Base-by-base conservation (phyloP, 2,888 invertebrate species). In the Drosophila anomalata region DNA sequence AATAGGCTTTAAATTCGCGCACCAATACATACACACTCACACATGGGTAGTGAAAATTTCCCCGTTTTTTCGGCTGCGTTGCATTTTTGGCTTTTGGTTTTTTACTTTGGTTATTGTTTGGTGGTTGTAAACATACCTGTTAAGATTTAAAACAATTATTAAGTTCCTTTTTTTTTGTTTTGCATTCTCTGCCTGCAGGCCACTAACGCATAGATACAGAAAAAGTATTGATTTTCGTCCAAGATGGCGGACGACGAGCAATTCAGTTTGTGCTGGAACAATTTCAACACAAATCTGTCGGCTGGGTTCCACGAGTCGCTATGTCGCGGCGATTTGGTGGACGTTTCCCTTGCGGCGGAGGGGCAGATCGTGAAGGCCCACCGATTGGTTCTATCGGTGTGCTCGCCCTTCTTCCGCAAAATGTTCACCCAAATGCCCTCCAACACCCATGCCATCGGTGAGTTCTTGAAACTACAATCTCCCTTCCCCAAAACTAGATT, bases 261-360 rank as follows among this genome's bases (percentile, higher is more conserved):
- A 91, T 94, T 94, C 92, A 95, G 95, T 91, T 92, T 95, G 92
- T 94, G 95, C 93, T 95, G 95, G 95, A 95, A 95, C 93, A 95
- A 95, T 93, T 95, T 95, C 93, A 95, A 94, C 92, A 94, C 94
- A 77, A 95, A 95, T 89, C 93, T 95, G 93, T 94, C 95, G 74
- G 94, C 94, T 91, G 95, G 95, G 87, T 95, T 95, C 90, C 95
- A 95, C 88, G 94, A 94, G 91, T 94, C 95, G 90, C 92, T 95
- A 91, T 94, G 94, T 90, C 94, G 94, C 90, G 95, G 94, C 76
- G 94, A 94, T 91, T 91, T 95, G 86, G 95, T 95, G 79, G 95
- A 95, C 83, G 95, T 95, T 66, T 95, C 95, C 36, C 91, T 95
- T 88, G 95, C 95, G 87, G 95, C 95, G 87, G 95, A 95, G 91